A percentile compares a stretch with the other conserved stretches of the same genome.
These are phyloP conservation scores for Myopa testacea DNA, from an alignment of 2,888 invertebrate species.

Conservation along the genomic window DNA sequence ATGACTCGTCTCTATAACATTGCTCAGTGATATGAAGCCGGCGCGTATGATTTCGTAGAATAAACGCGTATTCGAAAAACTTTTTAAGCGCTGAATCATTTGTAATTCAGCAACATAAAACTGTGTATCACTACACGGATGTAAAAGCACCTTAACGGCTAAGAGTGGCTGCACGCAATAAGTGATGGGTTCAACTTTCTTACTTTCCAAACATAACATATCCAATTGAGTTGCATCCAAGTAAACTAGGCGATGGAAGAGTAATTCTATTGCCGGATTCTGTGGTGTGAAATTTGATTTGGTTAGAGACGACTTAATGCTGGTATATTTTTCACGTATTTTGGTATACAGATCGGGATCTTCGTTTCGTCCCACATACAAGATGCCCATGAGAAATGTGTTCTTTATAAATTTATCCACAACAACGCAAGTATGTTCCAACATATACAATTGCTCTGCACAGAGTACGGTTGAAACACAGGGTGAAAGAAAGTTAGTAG, in stretches of 20 bases:
- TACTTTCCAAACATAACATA: slow-evolving; percentile 70
- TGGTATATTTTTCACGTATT: slow-evolving; percentile 79
- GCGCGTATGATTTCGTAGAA: slow-evolving; percentile 92
- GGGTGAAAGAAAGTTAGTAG: neutral
- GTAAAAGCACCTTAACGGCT: slow-evolving; percentile 85
- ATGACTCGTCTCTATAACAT: slow-evolving; percentile 84
- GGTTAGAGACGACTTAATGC: slow-evolving; percentile 61
- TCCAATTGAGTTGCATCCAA: slow-evolving; percentile 64
- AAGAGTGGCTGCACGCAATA: slow-evolving; percentile 84
- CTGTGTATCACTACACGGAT: slow-evolving; percentile 86
- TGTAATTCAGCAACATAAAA: slow-evolving; percentile 84
- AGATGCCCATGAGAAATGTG: slow-evolving; percentile 84
- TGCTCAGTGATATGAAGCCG: slow-evolving; percentile 89
- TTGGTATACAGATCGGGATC: slow-evolving; percentile 76
- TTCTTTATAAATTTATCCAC: slow-evolving; percentile 77
- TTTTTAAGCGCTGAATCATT: slow-evolving; percentile 87
- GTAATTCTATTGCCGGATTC: slow-evolving; percentile 57
- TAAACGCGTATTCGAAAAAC: slow-evolving; percentile 81
- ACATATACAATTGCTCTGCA: slow-evolving; percentile 71
- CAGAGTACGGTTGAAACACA: no score
- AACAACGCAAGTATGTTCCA: slow-evolving; percentile 78
- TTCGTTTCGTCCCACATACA: slow-evolving; percentile 85
- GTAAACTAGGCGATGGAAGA: slow-evolving; percentile 62
- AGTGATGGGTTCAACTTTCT: slow-evolving; percentile 75
- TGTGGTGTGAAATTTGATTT: slow-evolving; percentile 60